phyloP scores from a whole-genome alignment of 1,140 invertebrate genomes.

The Brachionus plicatilis region DNA sequence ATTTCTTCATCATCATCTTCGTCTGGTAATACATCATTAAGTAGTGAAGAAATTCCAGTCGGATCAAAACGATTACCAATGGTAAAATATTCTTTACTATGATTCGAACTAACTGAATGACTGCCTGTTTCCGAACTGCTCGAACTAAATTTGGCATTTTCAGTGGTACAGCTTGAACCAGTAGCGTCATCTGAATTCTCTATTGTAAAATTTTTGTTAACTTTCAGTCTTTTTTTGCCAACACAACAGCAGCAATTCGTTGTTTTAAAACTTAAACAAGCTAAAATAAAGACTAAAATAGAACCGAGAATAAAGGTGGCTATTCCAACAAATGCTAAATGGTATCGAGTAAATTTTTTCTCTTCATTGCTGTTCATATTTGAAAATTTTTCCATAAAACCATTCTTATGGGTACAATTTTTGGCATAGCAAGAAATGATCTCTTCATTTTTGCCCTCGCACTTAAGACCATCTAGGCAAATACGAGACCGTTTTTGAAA shows the following conservation, averaged over 20 bases:
- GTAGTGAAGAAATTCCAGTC: background rate
- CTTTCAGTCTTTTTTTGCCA: background rate
- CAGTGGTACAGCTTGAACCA: background rate
- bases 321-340: background rate
- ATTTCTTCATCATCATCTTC: slow-evolving; percentile 28
- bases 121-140: background rate
- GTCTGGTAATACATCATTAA: slow-evolving; percentile 1
- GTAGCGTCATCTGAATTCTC: background rate
- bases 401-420: background rate
- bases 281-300: background rate
- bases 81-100: slow-evolving; percentile 33
- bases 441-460: background rate
- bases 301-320: background rate
- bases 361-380: background rate
- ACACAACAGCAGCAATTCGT: background rate
- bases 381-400: background rate
- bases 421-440: background rate
- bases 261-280: background rate
- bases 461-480: background rate
- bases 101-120: background rate
- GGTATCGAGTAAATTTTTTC: background rate
- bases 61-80: slow-evolving; percentile 17
- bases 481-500: background rate
- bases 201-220: background rate
- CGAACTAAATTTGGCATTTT: slow-evolving; percentile 23